phyloP scores from a whole-genome alignment of 2,888 invertebrate species.

The Amphipyra berbera region DNA sequence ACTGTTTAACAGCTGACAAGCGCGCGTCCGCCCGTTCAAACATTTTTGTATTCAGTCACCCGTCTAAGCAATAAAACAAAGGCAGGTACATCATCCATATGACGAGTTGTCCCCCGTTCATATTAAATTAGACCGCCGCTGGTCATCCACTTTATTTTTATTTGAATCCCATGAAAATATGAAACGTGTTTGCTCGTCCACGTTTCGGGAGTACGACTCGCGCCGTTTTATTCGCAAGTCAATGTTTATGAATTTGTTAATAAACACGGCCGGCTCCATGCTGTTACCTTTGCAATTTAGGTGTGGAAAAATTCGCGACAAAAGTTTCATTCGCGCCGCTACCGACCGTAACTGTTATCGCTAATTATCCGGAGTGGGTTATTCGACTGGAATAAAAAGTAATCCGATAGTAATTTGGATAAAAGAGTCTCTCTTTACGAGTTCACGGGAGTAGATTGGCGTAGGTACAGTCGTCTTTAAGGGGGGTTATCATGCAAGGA shows the following conservation, averaged over 20 bases:
- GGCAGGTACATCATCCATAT: constrained; percentile 82
- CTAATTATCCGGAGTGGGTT: constrained; percentile 81
- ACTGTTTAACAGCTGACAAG: constrained; percentile 89
- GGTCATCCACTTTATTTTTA: constrained; percentile 88
- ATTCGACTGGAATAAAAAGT: constrained; percentile 79
- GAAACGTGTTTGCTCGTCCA: constrained; percentile 82
- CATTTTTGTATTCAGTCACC: constrained; percentile 82
- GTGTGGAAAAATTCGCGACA: constrained; percentile 65
- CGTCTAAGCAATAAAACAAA: constrained; percentile 85
- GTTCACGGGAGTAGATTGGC: constrained; percentile 75
- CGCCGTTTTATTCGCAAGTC: constrained; percentile 83
- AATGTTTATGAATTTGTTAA: constrained; percentile 89
- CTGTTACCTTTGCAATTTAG: constrained; percentile 80
- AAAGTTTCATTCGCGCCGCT: constrained; percentile 69
- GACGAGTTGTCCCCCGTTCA: constrained; percentile 83
- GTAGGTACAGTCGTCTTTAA: constrained; percentile 76
- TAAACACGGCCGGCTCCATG: constrained; percentile 76
- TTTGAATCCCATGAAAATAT: constrained; percentile 89
- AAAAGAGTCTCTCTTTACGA: constrained; percentile 80
- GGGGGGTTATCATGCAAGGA: constrained; percentile 80
- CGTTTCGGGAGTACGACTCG: constrained; percentile 76
- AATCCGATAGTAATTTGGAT: constrained; percentile 82
- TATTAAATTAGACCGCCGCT: constrained; percentile 87
- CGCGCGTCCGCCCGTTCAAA: constrained; percentile 73
- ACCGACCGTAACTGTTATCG: constrained; percentile 70